phyloP scores from a whole-genome alignment of 2,888 invertebrate genomes.

The Lomographa bimaculata region DNA sequence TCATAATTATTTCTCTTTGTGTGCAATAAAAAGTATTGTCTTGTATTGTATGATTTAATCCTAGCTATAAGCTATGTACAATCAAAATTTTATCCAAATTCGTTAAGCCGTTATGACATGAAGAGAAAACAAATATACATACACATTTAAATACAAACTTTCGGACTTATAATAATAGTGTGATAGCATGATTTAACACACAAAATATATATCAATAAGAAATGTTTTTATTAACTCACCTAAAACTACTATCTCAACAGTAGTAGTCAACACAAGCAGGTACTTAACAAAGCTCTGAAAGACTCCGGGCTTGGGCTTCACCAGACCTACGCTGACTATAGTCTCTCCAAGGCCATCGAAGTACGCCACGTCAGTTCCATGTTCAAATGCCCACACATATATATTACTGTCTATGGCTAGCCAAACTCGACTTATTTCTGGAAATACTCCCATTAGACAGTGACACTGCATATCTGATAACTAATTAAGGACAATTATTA shows the following conservation, averaged over 20 bases:
- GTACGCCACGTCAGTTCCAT: constrained; percentile 97
- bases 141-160: no score
- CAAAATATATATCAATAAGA: no score
- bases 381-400: constrained; percentile 99
- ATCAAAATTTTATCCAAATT: no score
- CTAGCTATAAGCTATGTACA: no score
- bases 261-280: constrained; percentile 96
- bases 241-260: constrained; percentile 95
- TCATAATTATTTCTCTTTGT: no score
- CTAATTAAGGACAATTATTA: constrained; percentile 40
- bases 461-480: constrained; percentile 95
- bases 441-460: constrained; percentile 98
- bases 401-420: constrained; percentile 98
- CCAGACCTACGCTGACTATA: constrained; percentile 95
- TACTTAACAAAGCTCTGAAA: constrained; percentile 96
- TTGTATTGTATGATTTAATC: no score
- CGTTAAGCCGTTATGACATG: no score
- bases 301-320: constrained; percentile 93
- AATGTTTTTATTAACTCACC: constrained; percentile 86
- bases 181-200: no score
- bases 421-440: constrained; percentile 98
- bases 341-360: constrained; percentile 98
- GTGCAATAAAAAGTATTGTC: no score
- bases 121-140: no score
- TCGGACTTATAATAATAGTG: no score